Base-by-base conservation (phyloP, 2,888 invertebrate genomes). In the Caenorhabditis wallacei region DNA sequence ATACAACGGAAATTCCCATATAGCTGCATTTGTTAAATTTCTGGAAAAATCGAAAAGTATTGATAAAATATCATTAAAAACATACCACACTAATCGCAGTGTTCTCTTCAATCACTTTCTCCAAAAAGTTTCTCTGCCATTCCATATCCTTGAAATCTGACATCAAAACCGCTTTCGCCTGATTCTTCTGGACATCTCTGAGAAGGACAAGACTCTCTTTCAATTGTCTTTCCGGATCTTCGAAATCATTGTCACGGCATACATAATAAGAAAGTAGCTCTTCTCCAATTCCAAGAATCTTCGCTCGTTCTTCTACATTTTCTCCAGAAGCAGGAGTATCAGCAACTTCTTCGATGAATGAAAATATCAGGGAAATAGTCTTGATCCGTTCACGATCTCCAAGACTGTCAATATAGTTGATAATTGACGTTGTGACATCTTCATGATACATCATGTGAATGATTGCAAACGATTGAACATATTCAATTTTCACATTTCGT, bases 401-500 rank as follows among this genome's bases (percentile, higher is more conserved):
- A 11, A 79, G 64, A 40, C 70, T 69, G 48, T 74, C 56, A 11
- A 79, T 57, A 51, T 82, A 79, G 37, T 82, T 82, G 63, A 82
- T 82, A 7, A 69, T 78, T 11, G 76, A 72, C 11, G 46, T 63
- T 22, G 70, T 71, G 20, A 75, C 46, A 16, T 80, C 74, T 53
- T 63, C 57, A 20, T 75, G 70, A 26, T 61, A 53, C 51, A 82
- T 82, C 82, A 82, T 82, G n/a, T 74, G 71, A 37, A 79, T 74
- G 11, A 82, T 43, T 0, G 68, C 74, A 11, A 72, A 56, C 18
- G 82, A 56, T 43, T 70, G 69, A 8, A 70, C 69, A 35, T 63
- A 79, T 53, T 72, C 79, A 8, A 68, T 53, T n/a, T 63, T 70
- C 13, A 79, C 26, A 2, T 20, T 37, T 26, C 56, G 53, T 7